These are phyloP conservation scores for Ataeniobius toweri DNA, from an alignment of 2,797 vertebrate genomes.

Conservation along the genomic window DNA sequence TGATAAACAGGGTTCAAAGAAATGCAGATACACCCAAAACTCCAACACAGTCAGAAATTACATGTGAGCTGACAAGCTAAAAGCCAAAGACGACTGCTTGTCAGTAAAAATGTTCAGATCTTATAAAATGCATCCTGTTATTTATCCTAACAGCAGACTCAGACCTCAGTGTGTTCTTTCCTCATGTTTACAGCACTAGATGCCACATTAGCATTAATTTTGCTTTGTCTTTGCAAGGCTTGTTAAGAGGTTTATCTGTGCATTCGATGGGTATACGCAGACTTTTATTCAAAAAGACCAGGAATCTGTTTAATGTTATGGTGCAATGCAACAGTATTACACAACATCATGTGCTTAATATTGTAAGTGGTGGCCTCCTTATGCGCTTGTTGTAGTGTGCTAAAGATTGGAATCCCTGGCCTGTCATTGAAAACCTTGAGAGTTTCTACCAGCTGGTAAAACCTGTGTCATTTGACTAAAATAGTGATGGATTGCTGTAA, in stretches of 20 bases:
- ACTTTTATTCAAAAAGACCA: neutral
- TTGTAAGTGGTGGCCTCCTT: no score
- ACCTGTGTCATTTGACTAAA: conserved; percentile 13
- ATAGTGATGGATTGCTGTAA: conserved; percentile 33
- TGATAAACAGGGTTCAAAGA: neutral
- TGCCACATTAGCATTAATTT: neutral
- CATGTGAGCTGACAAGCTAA: neutral
- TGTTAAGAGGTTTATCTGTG: neutral
- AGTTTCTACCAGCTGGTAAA: neutral
- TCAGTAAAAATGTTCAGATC: neutral
- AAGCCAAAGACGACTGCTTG: neutral
- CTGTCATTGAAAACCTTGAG: neutral
- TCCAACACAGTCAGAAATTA: neutral
- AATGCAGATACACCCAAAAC: neutral
- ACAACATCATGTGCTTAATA: no score
- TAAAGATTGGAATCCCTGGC: conserved; percentile 5
- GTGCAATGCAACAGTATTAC: no score
- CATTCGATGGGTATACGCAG: neutral
- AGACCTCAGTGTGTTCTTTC: neutral
- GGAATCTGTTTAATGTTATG: neutral
- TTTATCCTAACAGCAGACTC: neutral
- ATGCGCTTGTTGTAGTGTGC: no score
- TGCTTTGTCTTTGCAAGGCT: neutral
- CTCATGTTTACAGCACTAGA: neutral
- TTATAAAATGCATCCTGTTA: neutral